Base-by-base conservation (phyloP, 2,888 invertebrate species). In the Anthoptus insignis region DNA sequence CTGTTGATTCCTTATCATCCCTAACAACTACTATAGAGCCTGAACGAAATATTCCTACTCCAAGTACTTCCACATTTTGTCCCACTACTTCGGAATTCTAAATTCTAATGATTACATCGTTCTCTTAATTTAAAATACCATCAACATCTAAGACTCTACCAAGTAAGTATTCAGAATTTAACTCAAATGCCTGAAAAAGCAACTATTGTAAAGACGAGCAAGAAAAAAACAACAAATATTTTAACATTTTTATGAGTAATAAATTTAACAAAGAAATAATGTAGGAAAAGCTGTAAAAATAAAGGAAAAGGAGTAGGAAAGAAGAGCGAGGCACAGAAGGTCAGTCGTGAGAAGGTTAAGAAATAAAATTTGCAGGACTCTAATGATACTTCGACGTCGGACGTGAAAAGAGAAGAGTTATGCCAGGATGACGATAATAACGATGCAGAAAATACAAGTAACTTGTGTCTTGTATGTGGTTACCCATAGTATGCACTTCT, bases 181-280 rank as follows among this genome's bases (percentile, higher is more conserved):
- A 69, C 68, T 52, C 65, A 69, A 64, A 59, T 69, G 60, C 68
- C 71, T 63, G 19, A 65, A 21, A 71, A 66, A 65, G 27, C 34
- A 37, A 4, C 63, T 65, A 19, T 45, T 59, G 4, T 29, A 66
- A 52, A 70, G 67, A 65, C 68, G 68, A 68, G 64, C 61, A 57
- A 59, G 59, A 64, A 69, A 65, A 61, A 74, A 73, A 63, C 72
- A 71, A 42, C 74, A 65, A 71, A 66, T 2, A 70, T 74, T 67
- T 65, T 70, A 50, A 70, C 69, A 11, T n/a, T n/a, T n/a, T n/a
- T n/a, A n/a, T n/a, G n/a, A n/a, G n/a, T n/a, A n/a, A n/a, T n/a
- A n/a, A n/a, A n/a, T n/a, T 68, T 67, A 4, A 72, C 69, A 73
- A 66, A 70, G 67, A 69, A 67, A 67, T n/a, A n/a, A n/a, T n/a